Evolutionary conservation across 2,888 invertebrate genomes (phyloP), one percentile per base, ranked within the genome.

Genomic region (Thecophora atra): DNA sequence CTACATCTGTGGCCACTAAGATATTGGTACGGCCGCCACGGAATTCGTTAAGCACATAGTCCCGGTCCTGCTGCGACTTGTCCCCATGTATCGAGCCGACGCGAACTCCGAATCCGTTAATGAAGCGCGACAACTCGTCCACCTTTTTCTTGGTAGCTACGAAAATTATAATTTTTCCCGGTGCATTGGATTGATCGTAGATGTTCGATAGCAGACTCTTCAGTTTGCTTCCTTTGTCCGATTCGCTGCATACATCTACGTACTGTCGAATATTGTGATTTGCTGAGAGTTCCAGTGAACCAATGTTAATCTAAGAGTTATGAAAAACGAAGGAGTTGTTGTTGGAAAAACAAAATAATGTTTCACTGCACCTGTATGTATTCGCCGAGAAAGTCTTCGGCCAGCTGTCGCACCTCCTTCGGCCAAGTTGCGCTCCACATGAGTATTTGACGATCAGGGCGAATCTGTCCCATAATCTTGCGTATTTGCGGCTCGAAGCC

Each of bases 341-440:
- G n/a, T n/a, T n/a, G n/a, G n/a, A n/a, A n/a, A n/a, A n/a, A n/a
- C n/a, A n/a, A n/a, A n/a, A n/a, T n/a, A n/a, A n/a, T n/a, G n/a
- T n/a, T 37, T 19, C 19, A 13, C 19, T 64, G 72, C 56, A 81
- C 81, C 78, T 82, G 83, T 70, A 94, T 90, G 82, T 97, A 97
- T 81, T 95, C 93, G 70, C 91, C 91, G 24, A 98, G 89, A 85
- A 97, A 99, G 83, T 98, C 98, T 81, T 95, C 93, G 24, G 98
- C 98, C 75, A 99, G 88, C 79, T 93, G 92, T 76, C 93, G 90
- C 2, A 98, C 98, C 88, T 98, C 98, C 82, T 96, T 97, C 0
- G 98, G 98, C 98, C 98, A 99, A n/a, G 98, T 99, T 0, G 98
- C 98, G 76, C 97, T 97, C 96, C 97, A 99, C 98, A 99, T 99